Evolutionary conservation across 2,888 invertebrate genomes (phyloP), one percentile per base, ranked within the genome.

Genomic region (Drosophila borealis): DNA sequence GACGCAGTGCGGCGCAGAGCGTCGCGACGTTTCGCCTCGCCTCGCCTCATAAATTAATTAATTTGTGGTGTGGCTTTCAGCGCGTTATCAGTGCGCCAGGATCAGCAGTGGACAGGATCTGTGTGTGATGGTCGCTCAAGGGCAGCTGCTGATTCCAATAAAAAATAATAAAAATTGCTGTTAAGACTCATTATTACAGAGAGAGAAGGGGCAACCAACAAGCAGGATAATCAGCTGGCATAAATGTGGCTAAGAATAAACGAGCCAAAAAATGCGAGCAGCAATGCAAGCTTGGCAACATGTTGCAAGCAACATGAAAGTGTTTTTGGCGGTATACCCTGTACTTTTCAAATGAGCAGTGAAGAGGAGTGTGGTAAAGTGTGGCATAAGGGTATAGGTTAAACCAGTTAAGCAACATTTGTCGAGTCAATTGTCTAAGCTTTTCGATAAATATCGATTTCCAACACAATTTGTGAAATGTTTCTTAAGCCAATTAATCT

Each of bases 21-120:
- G 42, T 34, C 33, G 56, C 29, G 29, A 8, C 29, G 29, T 29
- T 29, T 39, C 46, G 33, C 36, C 55, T 41, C 25, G 56, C 44
- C 55, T 42, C 57, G 53, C 70, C 82, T 85, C 89, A 90, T 90
- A 90, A 90, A 91, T 90, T 90, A 91, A 91, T 90, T 90, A 90
- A 91, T 91, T 91, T 91, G 83, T 79, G 88, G 88, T 90, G 89
- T 85, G 85, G 85, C 88, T 85, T 85, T 85, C 89, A 80, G 79
- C 78, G 84, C 78, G 79, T 74, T 81, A 89, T 78, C 83, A 75
- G 62, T 70, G 73, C 64, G 75, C 64, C 72, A 79, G 72, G 81
- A 85, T 90, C 87, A 62, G 21, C 33, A 29, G 8, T 13, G 39
- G 25, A 53, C 78, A 59, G 78, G 78, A 74, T 67, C 79, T 61